A percentile compares a stretch with the other conserved stretches of the same genome.
phyloP scores from a whole-genome alignment of 2,888 invertebrate species.

The Nowickia ferox region DNA sequence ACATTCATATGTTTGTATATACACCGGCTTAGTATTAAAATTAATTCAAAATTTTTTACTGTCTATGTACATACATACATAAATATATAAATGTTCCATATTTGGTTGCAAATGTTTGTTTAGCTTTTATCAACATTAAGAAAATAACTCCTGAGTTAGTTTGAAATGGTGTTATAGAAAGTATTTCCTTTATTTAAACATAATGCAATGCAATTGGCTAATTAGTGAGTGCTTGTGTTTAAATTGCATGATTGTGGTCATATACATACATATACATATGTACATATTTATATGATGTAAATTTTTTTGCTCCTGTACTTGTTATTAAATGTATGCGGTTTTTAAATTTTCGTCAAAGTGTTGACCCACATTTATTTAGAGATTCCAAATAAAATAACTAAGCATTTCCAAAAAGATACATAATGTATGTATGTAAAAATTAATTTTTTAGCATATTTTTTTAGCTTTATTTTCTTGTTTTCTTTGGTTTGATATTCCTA shows the following conservation, averaged over 20 bases:
- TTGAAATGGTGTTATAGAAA: slow-evolving; percentile 29
- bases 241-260: slow-evolving; percentile 61
- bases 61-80: no score
- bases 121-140: neutral
- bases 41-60: no score
- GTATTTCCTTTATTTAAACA: slow-evolving; percentile 15
- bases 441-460: neutral
- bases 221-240: slow-evolving; percentile 23
- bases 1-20: no score
- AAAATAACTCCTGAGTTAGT: neutral
- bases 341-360: neutral
- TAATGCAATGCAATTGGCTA: slow-evolving; percentile 1
- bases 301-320: slow-evolving; percentile 4
- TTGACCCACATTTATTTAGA: slow-evolving; percentile 54
- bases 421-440: neutral
- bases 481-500: no score
- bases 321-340: slow-evolving; percentile 46
- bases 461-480: no score
- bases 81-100: no score
- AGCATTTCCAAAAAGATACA: neutral
- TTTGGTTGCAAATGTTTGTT: neutral
- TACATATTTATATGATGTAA: neutral
- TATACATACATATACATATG: no score
- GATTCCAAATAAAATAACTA: neutral
- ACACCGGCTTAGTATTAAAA: no score